A percentile compares a stretch with the other conserved stretches of the same genome.
phyloP scores from a whole-genome alignment of 2,113 vertebrate species.

The Parotia lawesii region DNA sequence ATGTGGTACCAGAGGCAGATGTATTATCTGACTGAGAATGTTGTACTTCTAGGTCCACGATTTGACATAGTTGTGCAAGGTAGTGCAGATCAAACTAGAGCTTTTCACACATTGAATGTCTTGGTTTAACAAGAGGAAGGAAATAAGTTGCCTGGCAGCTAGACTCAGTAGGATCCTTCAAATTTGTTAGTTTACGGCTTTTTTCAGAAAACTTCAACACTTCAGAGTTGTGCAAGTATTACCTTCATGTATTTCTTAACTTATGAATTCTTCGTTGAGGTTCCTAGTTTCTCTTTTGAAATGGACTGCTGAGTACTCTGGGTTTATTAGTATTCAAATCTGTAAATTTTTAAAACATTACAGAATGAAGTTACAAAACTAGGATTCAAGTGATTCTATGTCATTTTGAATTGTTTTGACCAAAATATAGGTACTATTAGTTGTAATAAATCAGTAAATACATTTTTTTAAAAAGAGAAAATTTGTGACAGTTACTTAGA shows the following conservation, averaged over 20 bases:
- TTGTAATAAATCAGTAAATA: background rate
- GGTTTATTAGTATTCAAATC: background rate
- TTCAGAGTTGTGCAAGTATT: background rate
- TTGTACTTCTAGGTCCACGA: background rate
- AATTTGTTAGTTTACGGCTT: background rate
- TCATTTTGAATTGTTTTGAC: background rate
- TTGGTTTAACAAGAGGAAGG: background rate
- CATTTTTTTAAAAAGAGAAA: background rate
- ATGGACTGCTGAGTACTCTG: background rate
- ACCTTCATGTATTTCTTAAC: background rate
- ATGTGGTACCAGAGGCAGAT: background rate
- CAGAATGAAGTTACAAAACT: background rate
- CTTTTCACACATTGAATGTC: background rate
- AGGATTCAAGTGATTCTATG: background rate
- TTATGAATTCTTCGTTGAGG: background rate
- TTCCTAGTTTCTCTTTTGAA: background rate
- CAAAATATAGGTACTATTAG: background rate
- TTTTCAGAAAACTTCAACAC: background rate
- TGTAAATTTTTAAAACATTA: background rate
- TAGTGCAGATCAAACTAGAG: background rate
- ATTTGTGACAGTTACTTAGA: background rate
- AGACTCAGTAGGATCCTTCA: background rate
- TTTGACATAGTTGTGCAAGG: background rate
- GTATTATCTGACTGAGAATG: background rate
- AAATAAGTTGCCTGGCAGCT: background rate